phyloP scores from a whole-genome alignment of 2,888 invertebrate species.

The Drosophila ezoana region DNA sequence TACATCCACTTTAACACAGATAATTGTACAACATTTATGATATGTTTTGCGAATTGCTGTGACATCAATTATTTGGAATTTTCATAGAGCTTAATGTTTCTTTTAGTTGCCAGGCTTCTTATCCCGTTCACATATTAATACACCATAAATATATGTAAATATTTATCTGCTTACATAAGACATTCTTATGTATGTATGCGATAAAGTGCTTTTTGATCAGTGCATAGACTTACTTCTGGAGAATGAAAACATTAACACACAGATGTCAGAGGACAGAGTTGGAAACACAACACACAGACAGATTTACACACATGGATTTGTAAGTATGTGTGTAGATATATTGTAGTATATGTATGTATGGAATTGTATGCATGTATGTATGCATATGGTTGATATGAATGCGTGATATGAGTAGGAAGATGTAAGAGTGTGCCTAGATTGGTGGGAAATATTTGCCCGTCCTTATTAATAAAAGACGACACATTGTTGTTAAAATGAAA shows the following conservation, averaged over 20 bases:
- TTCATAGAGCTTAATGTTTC: slow-evolving; percentile 52
- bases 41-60: slow-evolving; percentile 85
- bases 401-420: slow-evolving; percentile 14
- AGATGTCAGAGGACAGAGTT: slow-evolving; percentile 22
- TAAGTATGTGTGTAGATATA: slow-evolving; percentile 13
- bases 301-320: slow-evolving; percentile 34
- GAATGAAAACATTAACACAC: slow-evolving; percentile 31
- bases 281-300: slow-evolving; percentile 50
- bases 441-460: slow-evolving; percentile 69
- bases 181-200: slow-evolving; percentile 19
- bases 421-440: slow-evolving; percentile 58
- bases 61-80: slow-evolving; percentile 77
- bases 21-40: slow-evolving; percentile 85
- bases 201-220: slow-evolving; percentile 29
- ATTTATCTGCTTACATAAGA: slow-evolving; percentile 14
- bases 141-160: slow-evolving; percentile 41
- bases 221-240: slow-evolving; percentile 44
- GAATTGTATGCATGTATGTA: slow-evolving; percentile 9
- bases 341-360: slow-evolving; percentile 13
- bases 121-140: slow-evolving; percentile 37
- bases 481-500: neutral
- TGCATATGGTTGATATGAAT: slow-evolving; percentile 13
- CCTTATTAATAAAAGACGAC: slow-evolving; percentile 26
- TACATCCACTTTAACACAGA: slow-evolving; percentile 76
- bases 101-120: slow-evolving; percentile 10